Conservation (phyloP, 2,797 vertebrate genomes). For the Bradypus variegatus region DNA sequence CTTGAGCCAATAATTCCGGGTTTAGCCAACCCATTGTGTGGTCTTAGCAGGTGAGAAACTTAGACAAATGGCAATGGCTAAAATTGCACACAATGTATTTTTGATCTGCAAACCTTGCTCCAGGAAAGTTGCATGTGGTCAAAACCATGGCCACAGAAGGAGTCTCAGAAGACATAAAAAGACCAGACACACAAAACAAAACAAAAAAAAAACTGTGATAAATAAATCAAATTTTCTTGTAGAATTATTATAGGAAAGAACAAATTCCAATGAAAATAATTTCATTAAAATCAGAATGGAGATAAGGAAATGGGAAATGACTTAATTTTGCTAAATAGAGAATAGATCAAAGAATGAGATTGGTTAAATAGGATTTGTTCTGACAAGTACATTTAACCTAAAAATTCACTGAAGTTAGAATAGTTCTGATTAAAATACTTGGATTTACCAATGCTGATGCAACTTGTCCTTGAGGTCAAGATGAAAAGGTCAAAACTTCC, state of each 20-base stretch:
- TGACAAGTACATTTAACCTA: neutral
- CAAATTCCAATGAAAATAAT: neutral
- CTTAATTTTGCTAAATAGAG: constrained; percentile 2
- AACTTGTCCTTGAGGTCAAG: neutral
- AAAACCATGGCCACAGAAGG: constrained; percentile 22
- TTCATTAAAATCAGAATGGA: neutral
- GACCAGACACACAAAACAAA: neutral
- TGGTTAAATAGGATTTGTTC: neutral
- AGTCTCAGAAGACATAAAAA: neutral
- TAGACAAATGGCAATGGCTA: neutral
- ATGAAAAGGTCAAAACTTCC: neutral
- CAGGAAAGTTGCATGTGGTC: neutral
- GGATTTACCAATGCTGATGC: neutral
- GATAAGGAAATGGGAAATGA: neutral
- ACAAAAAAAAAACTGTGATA: neutral
- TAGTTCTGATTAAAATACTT: constrained; percentile 19
- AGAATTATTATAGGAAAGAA: neutral
- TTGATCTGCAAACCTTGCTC: neutral
- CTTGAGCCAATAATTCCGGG: too few relatives aligned
- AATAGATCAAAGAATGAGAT: neutral
- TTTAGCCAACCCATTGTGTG: too few relatives aligned
- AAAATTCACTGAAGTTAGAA: constrained; percentile 3
- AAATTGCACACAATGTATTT: neutral
- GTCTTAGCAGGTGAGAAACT: too few relatives aligned
- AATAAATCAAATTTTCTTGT: neutral